Percentiles rank a stretch among this genome's conserved stretches.
Conservation (phyloP, 2,797 vertebrate species). For the Lepilemur ruficaudatus region DNA sequence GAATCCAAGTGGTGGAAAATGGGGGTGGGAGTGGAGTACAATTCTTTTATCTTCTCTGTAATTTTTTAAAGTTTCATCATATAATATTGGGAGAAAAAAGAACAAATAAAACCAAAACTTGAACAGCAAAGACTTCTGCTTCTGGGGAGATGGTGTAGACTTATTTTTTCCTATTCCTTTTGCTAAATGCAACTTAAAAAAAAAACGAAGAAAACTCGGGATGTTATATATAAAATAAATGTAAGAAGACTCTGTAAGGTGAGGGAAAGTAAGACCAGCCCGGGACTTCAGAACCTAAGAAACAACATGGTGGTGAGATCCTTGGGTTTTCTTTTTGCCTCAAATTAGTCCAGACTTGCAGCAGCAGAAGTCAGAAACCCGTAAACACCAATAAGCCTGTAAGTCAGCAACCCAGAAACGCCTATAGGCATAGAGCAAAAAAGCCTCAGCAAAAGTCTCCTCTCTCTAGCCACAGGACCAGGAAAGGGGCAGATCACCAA, state of each 20-base stretch:
- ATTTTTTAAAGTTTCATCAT: neutral
- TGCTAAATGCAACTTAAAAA: neutral
- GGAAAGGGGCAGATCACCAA: neutral
- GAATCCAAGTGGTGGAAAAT: neutral
- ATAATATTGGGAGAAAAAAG: neutral
- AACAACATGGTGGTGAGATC: neutral
- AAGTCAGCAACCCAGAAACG: neutral
- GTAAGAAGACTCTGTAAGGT: neutral
- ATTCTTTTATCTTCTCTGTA: neutral
- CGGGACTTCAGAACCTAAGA: neutral
- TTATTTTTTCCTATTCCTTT: neutral
- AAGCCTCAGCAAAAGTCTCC: neutral
- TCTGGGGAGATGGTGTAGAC: neutral
- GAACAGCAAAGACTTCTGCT: neutral
- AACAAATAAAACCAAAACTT: neutral
- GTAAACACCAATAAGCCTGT: neutral
- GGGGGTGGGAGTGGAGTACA: fast-evolving
- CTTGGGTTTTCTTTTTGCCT: neutral
- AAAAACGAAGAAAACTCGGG: neutral
- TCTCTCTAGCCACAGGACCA: neutral
- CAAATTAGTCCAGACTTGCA: neutral
- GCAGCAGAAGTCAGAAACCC: neutral
- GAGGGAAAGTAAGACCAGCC: neutral
- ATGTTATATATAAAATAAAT: neutral
- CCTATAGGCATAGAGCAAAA: neutral